Evolutionary conservation across 2,797 vertebrate genomes (phyloP).

Genomic region (Pseudocheirus occidentalis): DNA sequence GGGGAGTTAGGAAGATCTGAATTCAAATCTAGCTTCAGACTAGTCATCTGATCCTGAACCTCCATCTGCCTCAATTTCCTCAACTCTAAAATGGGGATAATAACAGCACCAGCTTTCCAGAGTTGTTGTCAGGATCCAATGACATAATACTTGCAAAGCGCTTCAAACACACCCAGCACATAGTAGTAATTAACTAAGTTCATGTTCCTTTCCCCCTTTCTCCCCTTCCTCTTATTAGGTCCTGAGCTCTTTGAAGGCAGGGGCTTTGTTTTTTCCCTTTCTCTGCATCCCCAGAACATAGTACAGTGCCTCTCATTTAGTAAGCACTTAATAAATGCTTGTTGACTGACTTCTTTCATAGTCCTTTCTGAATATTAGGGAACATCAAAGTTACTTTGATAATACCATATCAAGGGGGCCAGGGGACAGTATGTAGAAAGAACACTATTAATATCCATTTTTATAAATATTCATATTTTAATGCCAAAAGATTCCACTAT

Average conservation of each 20-base stretch:
- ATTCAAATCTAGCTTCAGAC: neutral
- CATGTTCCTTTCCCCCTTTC: neutral
- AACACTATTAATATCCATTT: neutral
- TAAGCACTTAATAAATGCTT: neutral
- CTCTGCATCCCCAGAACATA: neutral
- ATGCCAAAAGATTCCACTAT: neutral
- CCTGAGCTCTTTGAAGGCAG: neutral
- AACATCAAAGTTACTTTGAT: neutral
- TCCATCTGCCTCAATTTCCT: neutral
- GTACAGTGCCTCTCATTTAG: neutral
- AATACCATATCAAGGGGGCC: neutral
- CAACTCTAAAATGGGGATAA: neutral
- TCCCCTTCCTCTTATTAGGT: neutral
- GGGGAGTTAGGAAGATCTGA: neutral
- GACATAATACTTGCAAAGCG: neutral
- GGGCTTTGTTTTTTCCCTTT: neutral
- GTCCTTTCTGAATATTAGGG: neutral
- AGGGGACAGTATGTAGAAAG: neutral
- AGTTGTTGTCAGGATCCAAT: neutral
- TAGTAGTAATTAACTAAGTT: neutral
- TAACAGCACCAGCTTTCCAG: neutral
- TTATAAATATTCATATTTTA: neutral
- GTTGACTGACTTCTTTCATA: neutral
- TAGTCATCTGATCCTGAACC: neutral
- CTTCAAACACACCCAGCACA: neutral